Evolutionary conservation across 2,797 vertebrate species (phyloP), one percentile per base, ranked within the genome.

Genomic region (Neostethus bicornis): DNA sequence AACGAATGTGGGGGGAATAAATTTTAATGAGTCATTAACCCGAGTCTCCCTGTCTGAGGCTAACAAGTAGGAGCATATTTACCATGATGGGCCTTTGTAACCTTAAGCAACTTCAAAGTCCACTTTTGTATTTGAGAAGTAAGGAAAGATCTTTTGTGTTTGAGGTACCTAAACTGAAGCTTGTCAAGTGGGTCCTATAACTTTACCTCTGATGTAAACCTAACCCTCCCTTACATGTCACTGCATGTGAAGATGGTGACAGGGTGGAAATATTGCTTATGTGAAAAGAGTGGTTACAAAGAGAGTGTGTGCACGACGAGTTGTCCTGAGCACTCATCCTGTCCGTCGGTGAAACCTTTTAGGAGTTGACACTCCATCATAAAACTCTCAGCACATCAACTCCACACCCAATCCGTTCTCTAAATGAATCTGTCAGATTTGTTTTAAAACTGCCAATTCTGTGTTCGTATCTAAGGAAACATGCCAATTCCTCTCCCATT

Each of bases 321-420:
- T 56, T 53, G 62, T 79, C 79, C 75, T 66, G 61, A 74, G 61
- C 46, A 50, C 65, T 52, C 70, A 70, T 80, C 77, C 77, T 76
- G 73, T 76, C 75, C 62, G 9, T 75, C 62, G 67, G 56, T 4
- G 12, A 37, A 29, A 32, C 49, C 44, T 63, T 75, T 70, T 44
- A 48, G 69, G 70, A 68, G 59, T 56, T 53, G 65, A 71, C 61
- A 65, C 47, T 14, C 42, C 21, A 2, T 65, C 50, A 62, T 86
- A 83, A 86, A 87, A 62, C 66, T 66, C 37, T 87, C 81, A 70
- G 52, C 79, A 16, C 29, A 57, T 53, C 16, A 13, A 53, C 49
- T 54, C 73, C 74, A 63, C 80, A 38, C 75, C 84, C 83, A 59
- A 7, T 57, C 66, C 44, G 13, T 52, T 66, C 66, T 57, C 66